Percentiles rank a stretch among this genome's conserved stretches.
Conservation (phyloP, 1,140 invertebrate species). For the Oreohelix idahoensis region DNA sequence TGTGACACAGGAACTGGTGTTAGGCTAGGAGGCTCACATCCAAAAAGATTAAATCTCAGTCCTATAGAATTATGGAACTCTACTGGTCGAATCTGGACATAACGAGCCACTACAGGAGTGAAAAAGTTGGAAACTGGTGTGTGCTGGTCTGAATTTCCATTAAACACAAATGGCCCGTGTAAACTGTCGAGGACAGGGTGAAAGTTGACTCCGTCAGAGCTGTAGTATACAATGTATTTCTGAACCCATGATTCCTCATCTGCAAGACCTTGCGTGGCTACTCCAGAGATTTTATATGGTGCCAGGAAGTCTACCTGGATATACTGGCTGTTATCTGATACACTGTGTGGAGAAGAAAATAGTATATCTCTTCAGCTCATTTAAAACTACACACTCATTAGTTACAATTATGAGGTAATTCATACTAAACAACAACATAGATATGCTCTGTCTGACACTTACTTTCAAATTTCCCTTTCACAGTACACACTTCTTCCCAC, state of each 20-base stretch:
- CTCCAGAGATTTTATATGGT: constrained; percentile 82
- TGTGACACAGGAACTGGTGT: constrained; percentile 36
- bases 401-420: too few relatives aligned
- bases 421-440: too few relatives aligned
- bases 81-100: constrained; percentile 57
- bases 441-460: too few relatives aligned
- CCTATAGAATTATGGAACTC: constrained; percentile 59
- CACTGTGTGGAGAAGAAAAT: constrained; percentile 43
- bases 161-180: constrained; percentile 49
- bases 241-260: constrained; percentile 79
- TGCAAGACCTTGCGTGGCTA: constrained; percentile 78
- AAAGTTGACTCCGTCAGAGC: constrained; percentile 57
- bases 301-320: constrained; percentile 79
- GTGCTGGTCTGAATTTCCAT: constrained; percentile 57
- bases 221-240: constrained; percentile 78
- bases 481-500: too few relatives aligned
- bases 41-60: constrained; percentile 58
- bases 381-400: not conserved
- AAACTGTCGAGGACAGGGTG: constrained; percentile 45
- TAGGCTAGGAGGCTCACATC: constrained; percentile 59
- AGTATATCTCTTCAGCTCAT: too few relatives aligned
- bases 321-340: constrained; percentile 55
- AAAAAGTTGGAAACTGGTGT: constrained; percentile 57
- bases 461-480: too few relatives aligned
- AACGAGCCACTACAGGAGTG: constrained; percentile 52